Base-by-base conservation (phyloP, 2,888 invertebrate species). In the Dasypogon diadema region DNA sequence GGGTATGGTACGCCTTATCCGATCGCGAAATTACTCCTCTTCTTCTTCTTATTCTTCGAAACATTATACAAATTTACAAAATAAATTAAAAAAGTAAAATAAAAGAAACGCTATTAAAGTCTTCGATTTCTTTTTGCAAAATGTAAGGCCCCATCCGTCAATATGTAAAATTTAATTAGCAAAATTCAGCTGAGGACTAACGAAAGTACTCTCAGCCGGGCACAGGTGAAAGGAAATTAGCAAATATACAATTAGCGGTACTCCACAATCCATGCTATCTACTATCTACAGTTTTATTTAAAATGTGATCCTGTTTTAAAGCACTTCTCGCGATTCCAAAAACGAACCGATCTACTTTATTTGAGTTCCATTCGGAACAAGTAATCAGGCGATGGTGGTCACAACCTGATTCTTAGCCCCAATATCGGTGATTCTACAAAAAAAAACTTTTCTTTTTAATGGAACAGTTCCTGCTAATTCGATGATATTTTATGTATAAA, bases 341-440 rank as follows among this genome's bases (percentile, higher is more conserved):
- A 68, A 68, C 26, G 46, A 68, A 48, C 42, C 37, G 30, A 54
- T 6, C 21, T 3, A 70, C 22, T 46, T 22, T 14, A 51, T 8
- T 16, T 14, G 30, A 12, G 16, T 54, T 30, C 8, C n/a, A 10
- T 3, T 70, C 30, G n/a, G 21, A 54, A 30, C 54, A 10, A 34
- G 24, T 79, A 79, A 83, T 85, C 83, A 85, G 80, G 85, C 87
- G 80, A 89, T 88, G 77, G 87, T 87, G 78, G 88, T 88, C 85
- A 89, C 83, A 89, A 87, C 85, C 87, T 89, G 88, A 89, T 89
- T 87, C 88, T 88, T 87, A 89, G 86, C 83, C 88, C 89, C 86
- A 87, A 87, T 85, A 89, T 88, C 87, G 87, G 88, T 82, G 88
- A 88, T 86, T 88, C 89, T 89, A 80, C 4, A 81, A 81, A 46